Conservation (phyloP, 2,797 vertebrate genomes). For the Chelonia mydas region DNA sequence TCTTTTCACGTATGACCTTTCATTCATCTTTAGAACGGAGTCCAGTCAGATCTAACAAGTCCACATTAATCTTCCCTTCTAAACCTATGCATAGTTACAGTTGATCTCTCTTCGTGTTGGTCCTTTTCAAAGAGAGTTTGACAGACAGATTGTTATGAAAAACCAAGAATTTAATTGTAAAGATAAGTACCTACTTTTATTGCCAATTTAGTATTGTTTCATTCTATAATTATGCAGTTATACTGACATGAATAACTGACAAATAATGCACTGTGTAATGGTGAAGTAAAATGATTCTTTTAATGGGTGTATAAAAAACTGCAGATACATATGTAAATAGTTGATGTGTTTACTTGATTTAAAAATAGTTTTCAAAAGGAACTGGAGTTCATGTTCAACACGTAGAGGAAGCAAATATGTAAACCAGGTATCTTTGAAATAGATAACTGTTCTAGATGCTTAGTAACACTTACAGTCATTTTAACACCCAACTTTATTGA, state of each 20-base stretch:
- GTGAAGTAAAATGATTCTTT: background rate
- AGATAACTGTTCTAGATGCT: background rate
- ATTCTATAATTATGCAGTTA: background rate
- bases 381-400: background rate
- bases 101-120: background rate
- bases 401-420: background rate
- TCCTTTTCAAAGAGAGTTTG: background rate
- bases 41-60: background rate
- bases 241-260: background rate
- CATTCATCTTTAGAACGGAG: background rate
- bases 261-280: background rate
- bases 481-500: conserved; percentile 2
- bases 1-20: background rate
- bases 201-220: background rate
- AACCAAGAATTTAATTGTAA: background rate
- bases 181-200: background rate
- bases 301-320: background rate
- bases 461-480: background rate
- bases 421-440: background rate
- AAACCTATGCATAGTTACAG: background rate
- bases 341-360: background rate
- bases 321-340: background rate
- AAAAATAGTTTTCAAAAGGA: background rate
- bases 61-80: background rate
- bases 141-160: background rate